phyloP scores from a whole-genome alignment of 2,888 invertebrate species.

The Tinea trinotella region DNA sequence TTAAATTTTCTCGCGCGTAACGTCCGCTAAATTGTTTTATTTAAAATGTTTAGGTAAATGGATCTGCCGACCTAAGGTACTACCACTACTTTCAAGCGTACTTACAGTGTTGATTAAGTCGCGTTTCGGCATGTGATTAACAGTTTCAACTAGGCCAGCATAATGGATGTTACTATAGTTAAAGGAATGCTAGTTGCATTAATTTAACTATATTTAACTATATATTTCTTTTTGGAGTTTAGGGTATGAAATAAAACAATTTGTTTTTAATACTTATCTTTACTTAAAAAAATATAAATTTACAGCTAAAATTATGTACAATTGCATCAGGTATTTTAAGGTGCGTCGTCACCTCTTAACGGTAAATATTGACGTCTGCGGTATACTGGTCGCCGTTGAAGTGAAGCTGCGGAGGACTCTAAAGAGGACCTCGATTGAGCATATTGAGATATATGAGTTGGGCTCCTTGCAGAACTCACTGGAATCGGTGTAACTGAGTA shows the following conservation, averaged over 20 bases:
- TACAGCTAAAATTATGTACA: slow-evolving; percentile 17
- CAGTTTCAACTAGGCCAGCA: too few species aligned
- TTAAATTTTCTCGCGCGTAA: neutral
- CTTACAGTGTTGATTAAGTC: too few species aligned
- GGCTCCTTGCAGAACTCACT: slow-evolving; percentile 37
- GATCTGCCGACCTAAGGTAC: too few species aligned
- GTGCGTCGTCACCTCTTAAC: slow-evolving; percentile 58
- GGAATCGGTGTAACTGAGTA: slow-evolving; percentile 66
- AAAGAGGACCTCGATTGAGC: slow-evolving; percentile 54
- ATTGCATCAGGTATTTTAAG: slow-evolving; percentile 33
- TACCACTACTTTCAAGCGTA: too few species aligned
- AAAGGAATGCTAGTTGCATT: too few species aligned
- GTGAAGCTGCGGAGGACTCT: slow-evolving; percentile 34
- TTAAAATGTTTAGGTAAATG: too few species aligned
- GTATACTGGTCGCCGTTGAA: slow-evolving; percentile 35
- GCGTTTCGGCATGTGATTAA: too few species aligned
- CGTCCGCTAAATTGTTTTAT: too few species aligned
- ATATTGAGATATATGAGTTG: slow-evolving; percentile 28
- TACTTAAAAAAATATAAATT: slow-evolving; percentile 8
- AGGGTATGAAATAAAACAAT: slow-evolving; percentile 14
- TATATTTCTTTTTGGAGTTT: too few species aligned
- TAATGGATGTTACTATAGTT: too few species aligned
- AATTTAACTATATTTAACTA: too few species aligned
- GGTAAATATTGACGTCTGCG: slow-evolving; percentile 57
- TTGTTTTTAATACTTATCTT: neutral